Base-by-base conservation (phyloP, 2,888 invertebrate species). In the Cryptocephalus moraei region DNA sequence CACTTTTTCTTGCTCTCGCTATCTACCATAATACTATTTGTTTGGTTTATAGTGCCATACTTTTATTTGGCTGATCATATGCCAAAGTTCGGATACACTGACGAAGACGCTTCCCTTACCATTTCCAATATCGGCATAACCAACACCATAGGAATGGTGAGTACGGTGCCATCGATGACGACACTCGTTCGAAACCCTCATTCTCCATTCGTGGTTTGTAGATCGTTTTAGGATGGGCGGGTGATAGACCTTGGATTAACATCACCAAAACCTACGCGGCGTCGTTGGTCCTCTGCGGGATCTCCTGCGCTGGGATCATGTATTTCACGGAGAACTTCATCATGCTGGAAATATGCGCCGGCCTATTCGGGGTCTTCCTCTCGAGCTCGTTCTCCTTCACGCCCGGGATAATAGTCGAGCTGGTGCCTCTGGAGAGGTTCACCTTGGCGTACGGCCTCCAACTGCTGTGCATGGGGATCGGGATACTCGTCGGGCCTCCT, bases 11-110 rank as follows among this genome's bases (percentile, higher is more conserved):
- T 89, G 41, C 80, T 93, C 64, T 88, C 89, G 47, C 64, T 91
- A 11, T 89, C 92, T 45, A 93, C 92, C 55, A 82, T 92, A 58
- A 76, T 93, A 45, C 77, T 95, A 44, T 95, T 94, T 72, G 82
- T 86, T 61, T 93, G 92, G 88, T 90, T 89, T 70, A 94, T 96
- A 63, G 89, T 95, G 48, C 93, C 94, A 10, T 96, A 96, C 73
- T 89, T 95, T 68, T 95, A 92, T 71, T 75, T 94, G 52, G 86
- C 88, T 46, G 92, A 94, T 62, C 84, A 88, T 66, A 84, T 91
- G 73, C 78, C 78, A 33, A 78, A 80, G 9, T 46, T 51, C 44
- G 81, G 81, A 1, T 87, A 85, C 58, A 76, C 75, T 2, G 84
- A 86, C 56, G 77, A 81, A 36, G 81, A 84, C 43, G 84, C 85